Evolutionary conservation across 1,140 invertebrate genomes (phyloP), one percentile per base, ranked within the genome.

Genomic region (Aphaenogaster ashmeadi): DNA sequence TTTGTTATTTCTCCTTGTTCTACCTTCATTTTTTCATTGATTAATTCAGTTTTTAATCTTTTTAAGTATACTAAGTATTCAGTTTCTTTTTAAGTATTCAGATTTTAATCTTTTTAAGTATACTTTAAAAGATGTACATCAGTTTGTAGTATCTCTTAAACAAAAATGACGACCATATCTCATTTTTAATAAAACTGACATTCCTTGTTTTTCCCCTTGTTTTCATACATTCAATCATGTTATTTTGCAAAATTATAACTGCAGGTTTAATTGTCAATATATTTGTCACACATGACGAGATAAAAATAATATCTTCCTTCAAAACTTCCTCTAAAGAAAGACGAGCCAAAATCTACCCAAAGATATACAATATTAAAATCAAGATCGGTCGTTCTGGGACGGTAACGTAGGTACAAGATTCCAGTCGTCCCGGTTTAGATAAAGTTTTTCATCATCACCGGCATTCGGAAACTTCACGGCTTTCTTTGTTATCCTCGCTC

Each of bases 401-500:
- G 41, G 38, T 58, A 60, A 9, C 11, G 38, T n/a, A n/a, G n/a
- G n/a, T 41, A 9, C 0, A 54, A 36, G n/a, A 27, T 54, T 11
- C 62, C 38, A 33, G n/a, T 71, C 5, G 66, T 54, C 21, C 36
- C 15, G 21, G 3, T 69, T 69, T 38, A 36, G 36, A 56, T 54
- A 33, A 67, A 50, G 9, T 60, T 83, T 56, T 74, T 47, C 47
- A n/a, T 21, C 36, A 27, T 58, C 18, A 18, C 41, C 41, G 18
- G 11, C 7, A 11, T 27, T 83, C 52, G 3, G 41, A 44, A 38
- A 74, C 41, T 83, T 44, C 56, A 58, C 21, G 36, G 47, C 9
- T 84, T n/a, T 60, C 41, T 75, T 60, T 47, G 41, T 66, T 33
- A 33, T 36, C 13, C 47, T 58, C 27, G 69, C 54, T 60, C 69